Conservation (phyloP, 2,113 vertebrate species). For the Proterorhinus semilunaris region DNA sequence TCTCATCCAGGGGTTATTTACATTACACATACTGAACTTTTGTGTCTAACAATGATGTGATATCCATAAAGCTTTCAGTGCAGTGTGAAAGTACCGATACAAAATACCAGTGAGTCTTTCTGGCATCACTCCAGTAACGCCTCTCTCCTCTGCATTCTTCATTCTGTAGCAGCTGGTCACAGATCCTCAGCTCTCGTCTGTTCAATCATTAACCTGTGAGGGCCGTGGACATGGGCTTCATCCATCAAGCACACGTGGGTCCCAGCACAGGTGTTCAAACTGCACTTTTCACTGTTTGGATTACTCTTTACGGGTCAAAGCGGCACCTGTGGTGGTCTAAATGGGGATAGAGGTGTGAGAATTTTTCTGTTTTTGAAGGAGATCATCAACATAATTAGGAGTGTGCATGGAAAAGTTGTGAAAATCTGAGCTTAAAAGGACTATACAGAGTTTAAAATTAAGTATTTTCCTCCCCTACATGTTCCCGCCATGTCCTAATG, state of each 20-base stretch:
- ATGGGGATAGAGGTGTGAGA: conserved; percentile 34
- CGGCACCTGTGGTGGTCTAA: neutral
- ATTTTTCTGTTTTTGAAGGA: no score
- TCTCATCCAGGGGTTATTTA: no score
- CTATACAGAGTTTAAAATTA: no score
- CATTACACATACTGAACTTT: no score
- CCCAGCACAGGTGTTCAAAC: conserved; percentile 32
- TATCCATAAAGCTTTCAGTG: no score
- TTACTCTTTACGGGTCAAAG: conserved; percentile 32
- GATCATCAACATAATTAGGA: no score
- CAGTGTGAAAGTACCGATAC: neutral
- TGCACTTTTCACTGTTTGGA: conserved; percentile 14
- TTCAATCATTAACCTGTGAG: conserved; percentile 46
- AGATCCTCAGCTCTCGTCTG: conserved; percentile 31
- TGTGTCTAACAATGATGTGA: no score
- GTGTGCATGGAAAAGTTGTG: no score
- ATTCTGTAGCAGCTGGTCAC: conserved; percentile 40
- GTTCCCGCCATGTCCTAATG: no score
- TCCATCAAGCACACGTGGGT: neutral
- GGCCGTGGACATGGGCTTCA: conserved; percentile 26
- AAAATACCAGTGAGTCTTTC: conserved; percentile 14
- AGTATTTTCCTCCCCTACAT: no score
- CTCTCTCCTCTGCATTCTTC: conserved; percentile 47
- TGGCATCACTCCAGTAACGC: conserved; percentile 29
- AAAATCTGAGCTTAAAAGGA: no score